Evolutionary conservation across 1,140 invertebrate genomes (phyloP), one percentile per base, ranked within the genome.

Genomic region (Drosophila athabasca): DNA sequence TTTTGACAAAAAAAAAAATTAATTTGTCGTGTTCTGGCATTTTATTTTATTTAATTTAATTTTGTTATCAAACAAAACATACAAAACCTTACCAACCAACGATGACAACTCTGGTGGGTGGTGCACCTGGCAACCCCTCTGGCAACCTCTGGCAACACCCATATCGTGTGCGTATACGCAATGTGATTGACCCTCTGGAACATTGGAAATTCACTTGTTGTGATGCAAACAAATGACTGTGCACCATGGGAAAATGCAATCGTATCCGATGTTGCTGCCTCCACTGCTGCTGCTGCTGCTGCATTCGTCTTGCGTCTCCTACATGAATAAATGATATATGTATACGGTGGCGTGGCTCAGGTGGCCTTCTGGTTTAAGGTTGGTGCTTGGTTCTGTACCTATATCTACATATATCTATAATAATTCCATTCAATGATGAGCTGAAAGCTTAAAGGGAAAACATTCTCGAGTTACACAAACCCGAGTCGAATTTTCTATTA

Each of bases 321-420:
- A 11, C 65, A 13, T 43, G 11, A 70, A 82, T 62, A 49, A 79
- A 59, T 55, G 2, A 26, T 43, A 31, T 43, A 31, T n/a, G 4
- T 5, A 4, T 35, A 50, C 39, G 46, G 19, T 24, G 35, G 19
- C 46, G 6, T 24, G 29, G 43, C 60, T 39, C 74, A 91, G 90
- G 90, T 91, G 61, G 90, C 90, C 43, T 91, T 91, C 79, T 91
- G 90, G 90, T 91, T 91, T 91, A 91, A 91, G 90, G 90, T 91
- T 88, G 76, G 90, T 91, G 66, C 15, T n/a, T 29, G 67, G 44
- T 7, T 69, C 8, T 45, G 11, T 17, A 44, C 6, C 29, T 22
- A 67, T 29, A 9, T 24, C 68, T 55, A 57, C 24, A 4, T 41
- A 6, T 7, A 35, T 24, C 24, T 24, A 24, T 24, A 15, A 24